phyloP scores from a whole-genome alignment of 2,797 vertebrate species.

The Rhyacichthys aspro region DNA sequence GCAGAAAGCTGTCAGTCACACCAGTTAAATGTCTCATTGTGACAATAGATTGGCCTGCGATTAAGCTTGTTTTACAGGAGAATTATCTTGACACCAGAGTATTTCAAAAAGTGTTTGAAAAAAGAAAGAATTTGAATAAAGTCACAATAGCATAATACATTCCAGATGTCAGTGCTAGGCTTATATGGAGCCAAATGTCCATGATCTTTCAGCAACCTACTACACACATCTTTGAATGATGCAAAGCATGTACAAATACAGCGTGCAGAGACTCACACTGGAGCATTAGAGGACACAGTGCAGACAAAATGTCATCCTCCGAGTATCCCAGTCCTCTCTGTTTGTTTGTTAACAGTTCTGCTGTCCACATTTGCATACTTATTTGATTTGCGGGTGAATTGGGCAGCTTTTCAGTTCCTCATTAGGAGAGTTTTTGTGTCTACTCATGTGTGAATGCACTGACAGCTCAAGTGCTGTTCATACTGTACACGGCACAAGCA shows the following conservation, averaged over 20 bases:
- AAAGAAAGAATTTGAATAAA: no score
- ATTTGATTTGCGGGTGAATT: constrained; percentile 44
- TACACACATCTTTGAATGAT: no score
- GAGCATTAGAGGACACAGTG: background rate
- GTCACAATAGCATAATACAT: no score
- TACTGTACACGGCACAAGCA: constrained; percentile 31
- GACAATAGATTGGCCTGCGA: no score
- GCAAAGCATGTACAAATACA: background rate
- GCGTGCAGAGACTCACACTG: background rate
- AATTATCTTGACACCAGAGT: no score
- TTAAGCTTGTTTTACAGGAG: no score
- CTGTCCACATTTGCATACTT: constrained; percentile 44
- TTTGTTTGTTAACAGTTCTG: constrained; percentile 33
- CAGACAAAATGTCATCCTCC: background rate
- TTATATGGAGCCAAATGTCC: no score
- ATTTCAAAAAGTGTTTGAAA: no score
- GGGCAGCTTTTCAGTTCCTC: constrained; percentile 36
- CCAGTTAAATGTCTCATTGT: no score
- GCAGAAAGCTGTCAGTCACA: no score
- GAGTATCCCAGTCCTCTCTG: constrained; percentile 1
- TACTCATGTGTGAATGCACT: constrained; percentile 36
- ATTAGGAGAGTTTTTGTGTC: constrained; percentile 43
- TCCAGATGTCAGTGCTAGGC: no score
- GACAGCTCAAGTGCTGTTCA: constrained; percentile 37
- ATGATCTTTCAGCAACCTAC: no score